Evolutionary conservation across 2,797 vertebrate genomes (phyloP).

Genomic region (Phoeniculus purpureus): DNA sequence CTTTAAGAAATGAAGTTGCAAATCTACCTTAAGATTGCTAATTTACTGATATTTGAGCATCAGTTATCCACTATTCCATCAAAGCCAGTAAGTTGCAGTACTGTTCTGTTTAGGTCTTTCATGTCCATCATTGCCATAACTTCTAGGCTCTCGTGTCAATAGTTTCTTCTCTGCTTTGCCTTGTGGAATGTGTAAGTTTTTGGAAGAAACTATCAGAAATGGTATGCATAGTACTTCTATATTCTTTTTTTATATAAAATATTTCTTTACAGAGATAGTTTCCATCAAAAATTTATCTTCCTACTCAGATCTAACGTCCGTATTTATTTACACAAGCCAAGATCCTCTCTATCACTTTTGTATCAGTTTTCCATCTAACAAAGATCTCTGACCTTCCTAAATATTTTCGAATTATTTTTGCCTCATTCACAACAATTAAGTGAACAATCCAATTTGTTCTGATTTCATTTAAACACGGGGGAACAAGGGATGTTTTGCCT

Average conservation of each 20-base stretch:
- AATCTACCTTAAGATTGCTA: neutral
- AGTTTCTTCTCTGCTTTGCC: neutral
- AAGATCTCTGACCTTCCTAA: neutral
- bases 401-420: neutral
- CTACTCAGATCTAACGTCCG: neutral
- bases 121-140: neutral
- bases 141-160: fast-evolving
- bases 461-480: slow-evolving; percentile 3
- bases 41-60: neutral
- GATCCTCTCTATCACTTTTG: neutral
- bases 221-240: neutral
- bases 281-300: neutral
- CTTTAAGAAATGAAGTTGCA: neutral
- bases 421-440: neutral
- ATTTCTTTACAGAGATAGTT: neutral
- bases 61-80: neutral
- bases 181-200: neutral
- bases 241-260: neutral
- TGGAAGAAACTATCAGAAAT: neutral
- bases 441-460: slow-evolving; percentile 10
- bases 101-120: neutral
- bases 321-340: neutral
- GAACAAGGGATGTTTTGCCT: neutral
- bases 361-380: neutral
- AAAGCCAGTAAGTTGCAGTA: neutral